These are phyloP conservation scores for Melinopterus prodromus DNA, from an alignment of 2,888 invertebrate species.

Conservation along the genomic window DNA sequence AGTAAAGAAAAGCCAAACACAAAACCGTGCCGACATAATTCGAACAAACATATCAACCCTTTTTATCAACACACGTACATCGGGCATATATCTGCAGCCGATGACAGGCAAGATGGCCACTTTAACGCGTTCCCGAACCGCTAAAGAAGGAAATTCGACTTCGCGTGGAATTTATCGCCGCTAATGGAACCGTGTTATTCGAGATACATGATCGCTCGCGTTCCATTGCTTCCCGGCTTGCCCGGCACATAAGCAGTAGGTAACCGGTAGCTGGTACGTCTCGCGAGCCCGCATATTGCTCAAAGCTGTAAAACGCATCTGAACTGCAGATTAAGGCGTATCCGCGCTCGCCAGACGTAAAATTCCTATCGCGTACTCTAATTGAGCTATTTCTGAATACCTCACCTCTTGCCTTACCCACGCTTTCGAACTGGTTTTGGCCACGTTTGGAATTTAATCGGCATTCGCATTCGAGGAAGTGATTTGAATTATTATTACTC, in stretches of 20 bases:
- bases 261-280: background rate
- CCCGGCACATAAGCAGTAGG: background rate
- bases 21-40: background rate
- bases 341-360: background rate
- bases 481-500: background rate
- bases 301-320: no score
- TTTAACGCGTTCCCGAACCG: background rate
- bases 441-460: background rate
- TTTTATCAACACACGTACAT: background rate
- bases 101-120: background rate
- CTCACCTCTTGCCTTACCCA: background rate
- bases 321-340: background rate
- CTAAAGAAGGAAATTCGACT: slow-evolving; percentile 4
- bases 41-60: background rate
- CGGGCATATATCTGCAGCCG: background rate
- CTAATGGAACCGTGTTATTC: background rate
- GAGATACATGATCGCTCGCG: background rate
- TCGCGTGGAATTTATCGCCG: background rate
- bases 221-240: background rate
- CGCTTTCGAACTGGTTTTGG: background rate
- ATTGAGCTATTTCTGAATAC: background rate
- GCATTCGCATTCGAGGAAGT: background rate
- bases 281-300: no score
- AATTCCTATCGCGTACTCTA: slow-evolving; percentile 4
- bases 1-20: background rate